These are phyloP conservation scores for Drosophila peninsularis DNA, from an alignment of 2,888 invertebrate species.

Conservation along the genomic window DNA sequence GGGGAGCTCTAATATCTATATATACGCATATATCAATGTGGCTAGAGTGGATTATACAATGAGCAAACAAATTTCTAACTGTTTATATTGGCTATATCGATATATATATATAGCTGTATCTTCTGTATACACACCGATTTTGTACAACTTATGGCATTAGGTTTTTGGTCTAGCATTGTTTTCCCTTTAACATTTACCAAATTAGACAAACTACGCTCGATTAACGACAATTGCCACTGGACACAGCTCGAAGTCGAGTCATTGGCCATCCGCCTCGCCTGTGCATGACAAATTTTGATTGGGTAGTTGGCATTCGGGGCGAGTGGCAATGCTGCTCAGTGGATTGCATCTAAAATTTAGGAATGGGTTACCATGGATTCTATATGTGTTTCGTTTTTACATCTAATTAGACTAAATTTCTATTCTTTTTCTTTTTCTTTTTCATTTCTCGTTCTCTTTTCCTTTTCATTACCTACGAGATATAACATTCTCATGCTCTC, in stretches of 20 bases:
- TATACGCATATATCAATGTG: constrained; percentile 15
- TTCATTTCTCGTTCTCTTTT: not conserved
- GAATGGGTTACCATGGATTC: constrained; percentile 60
- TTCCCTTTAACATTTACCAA: constrained; percentile 33
- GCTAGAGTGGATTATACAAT: constrained; percentile 48
- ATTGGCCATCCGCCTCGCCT: constrained; percentile 3
- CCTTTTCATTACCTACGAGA: constrained; percentile 21
- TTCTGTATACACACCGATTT: constrained; percentile 26
- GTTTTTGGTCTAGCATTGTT: constrained; percentile 67
- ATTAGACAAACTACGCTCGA: constrained; percentile 52
- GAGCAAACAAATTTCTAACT: constrained; percentile 39
- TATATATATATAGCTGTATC: not conserved
- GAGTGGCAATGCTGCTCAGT: constrained; percentile 7
- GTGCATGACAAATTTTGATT: not conserved
- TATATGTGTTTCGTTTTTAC: constrained; percentile 28
- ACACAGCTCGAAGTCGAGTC: not conserved
- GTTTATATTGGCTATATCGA: constrained; percentile 17
- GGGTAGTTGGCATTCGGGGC: constrained; percentile 1
- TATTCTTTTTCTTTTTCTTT: not conserved
- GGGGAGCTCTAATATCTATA: constrained; percentile 36
- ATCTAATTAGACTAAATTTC: constrained; percentile 41
- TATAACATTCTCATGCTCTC: constrained; percentile 46
- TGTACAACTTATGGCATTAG: constrained; percentile 57
- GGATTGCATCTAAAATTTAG: constrained; percentile 43
- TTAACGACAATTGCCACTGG: constrained; percentile 21